Evolutionary conservation across 1,140 invertebrate species (phyloP).

Genomic region (Diorhabda carinulata): DNA sequence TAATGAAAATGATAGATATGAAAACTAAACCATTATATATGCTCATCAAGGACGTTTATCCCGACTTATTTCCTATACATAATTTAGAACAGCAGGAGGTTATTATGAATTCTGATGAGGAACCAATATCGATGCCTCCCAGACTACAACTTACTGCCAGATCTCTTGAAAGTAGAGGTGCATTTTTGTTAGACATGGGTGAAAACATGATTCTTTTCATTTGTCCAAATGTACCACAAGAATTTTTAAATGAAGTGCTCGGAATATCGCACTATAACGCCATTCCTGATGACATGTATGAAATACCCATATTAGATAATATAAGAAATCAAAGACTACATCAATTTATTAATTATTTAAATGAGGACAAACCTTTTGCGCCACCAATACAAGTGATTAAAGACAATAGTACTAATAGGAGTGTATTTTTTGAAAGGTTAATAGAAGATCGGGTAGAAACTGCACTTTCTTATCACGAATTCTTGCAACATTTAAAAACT

Average conservation of each 20-base stretch:
- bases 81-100: slow-evolving; percentile 63
- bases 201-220: slow-evolving; percentile 83
- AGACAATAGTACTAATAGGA: slow-evolving; percentile 82
- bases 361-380: slow-evolving; percentile 77
- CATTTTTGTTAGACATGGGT: slow-evolving; percentile 88
- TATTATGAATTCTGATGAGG: slow-evolving; percentile 53
- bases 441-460: slow-evolving; percentile 93
- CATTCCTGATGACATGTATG: slow-evolving; percentile 61
- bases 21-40: slow-evolving; percentile 81
- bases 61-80: slow-evolving; percentile 90
- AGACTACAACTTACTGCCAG: slow-evolving; percentile 64
- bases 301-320: slow-evolving; percentile 76
- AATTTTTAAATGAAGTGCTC: slow-evolving; percentile 68
- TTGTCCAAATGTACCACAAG: slow-evolving; percentile 71
- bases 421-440: slow-evolving; percentile 81
- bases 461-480: slow-evolving; percentile 95
- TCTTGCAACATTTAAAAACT: slow-evolving; percentile 91
- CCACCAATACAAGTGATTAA: slow-evolving; percentile 80
- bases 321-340: slow-evolving; percentile 71
- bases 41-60: slow-evolving; percentile 85
- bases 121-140: slow-evolving; percentile 57
- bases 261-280: slow-evolving; percentile 57
- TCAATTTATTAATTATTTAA: slow-evolving; percentile 78
- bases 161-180: slow-evolving; percentile 79
- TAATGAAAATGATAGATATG: slow-evolving; percentile 90